These are phyloP conservation scores for Anastrepha ludens DNA, from an alignment of 1,140 invertebrate species.

Conservation along the genomic window DNA sequence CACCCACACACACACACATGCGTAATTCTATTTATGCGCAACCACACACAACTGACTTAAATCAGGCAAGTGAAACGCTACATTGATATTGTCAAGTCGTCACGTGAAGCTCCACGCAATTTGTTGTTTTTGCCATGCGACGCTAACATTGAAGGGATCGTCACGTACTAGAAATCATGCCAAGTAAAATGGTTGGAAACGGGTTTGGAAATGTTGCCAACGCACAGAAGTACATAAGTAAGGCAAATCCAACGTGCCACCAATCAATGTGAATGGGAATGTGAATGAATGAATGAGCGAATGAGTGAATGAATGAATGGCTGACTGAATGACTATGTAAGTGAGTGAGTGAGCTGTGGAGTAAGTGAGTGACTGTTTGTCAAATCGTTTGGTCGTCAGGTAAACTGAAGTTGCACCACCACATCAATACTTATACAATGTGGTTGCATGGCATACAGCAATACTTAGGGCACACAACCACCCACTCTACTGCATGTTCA, in stretches of 20 bases:
- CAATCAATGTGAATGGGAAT: slow-evolving; percentile 64
- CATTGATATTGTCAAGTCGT: background rate
- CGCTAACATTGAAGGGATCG: slow-evolving; percentile 57
- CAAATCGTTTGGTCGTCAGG: slow-evolving; percentile 52
- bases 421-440: background rate
- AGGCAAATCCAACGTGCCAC: slow-evolving; percentile 72
- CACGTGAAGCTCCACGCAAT: background rate
- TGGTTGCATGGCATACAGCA: background rate
- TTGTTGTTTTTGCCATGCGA: background rate
- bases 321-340: background rate
- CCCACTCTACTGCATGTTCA: too few species aligned
- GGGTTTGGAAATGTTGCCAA: slow-evolving; percentile 67
- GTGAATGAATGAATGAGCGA: slow-evolving; percentile 60
- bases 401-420: background rate
- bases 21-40: slow-evolving; percentile 22
- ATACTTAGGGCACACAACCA: too few species aligned
- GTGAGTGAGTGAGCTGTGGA: background rate
- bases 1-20: background rate
- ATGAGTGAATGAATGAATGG: background rate
- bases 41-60: slow-evolving; percentile 17
- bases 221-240: slow-evolving; percentile 12
- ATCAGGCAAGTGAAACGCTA: slow-evolving; percentile 20
- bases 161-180: slow-evolving; percentile 71
- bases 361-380: slow-evolving; percentile 15
- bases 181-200: slow-evolving; percentile 38